phyloP scores from a whole-genome alignment of 2,888 invertebrate genomes.

The Aphodius sticticus region DNA sequence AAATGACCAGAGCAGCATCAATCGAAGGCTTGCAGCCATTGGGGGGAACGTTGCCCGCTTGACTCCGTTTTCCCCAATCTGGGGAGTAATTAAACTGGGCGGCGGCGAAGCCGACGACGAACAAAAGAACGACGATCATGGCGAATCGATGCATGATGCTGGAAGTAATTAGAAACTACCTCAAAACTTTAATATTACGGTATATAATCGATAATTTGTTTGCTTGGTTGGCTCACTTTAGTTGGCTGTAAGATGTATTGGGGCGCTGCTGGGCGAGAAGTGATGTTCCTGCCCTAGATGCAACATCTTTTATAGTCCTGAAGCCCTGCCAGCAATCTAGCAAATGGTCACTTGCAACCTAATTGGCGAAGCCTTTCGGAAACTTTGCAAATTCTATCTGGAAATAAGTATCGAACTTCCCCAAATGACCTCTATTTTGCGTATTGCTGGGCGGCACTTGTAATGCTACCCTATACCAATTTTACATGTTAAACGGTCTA shows the following conservation, averaged over 20 bases:
- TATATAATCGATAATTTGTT: neutral
- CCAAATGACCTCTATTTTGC: conserved; percentile 11
- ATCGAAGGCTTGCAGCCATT: conserved; percentile 32
- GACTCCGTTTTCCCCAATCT: conserved; percentile 34
- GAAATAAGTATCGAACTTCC: too few species aligned
- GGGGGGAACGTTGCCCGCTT: neutral
- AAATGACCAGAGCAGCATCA: conserved; percentile 28
- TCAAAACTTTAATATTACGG: too few species aligned
- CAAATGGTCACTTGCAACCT: conserved; percentile 21
- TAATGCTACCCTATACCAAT: too few species aligned
- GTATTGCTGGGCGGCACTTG: neutral
- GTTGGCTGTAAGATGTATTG: too few species aligned
- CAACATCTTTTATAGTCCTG: conserved; percentile 25
- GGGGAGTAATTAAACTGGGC: conserved; percentile 34
- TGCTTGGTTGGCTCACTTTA: neutral
- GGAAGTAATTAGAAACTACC: too few species aligned
- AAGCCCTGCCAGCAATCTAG: conserved; percentile 21
- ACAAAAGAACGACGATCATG: conserved; percentile 18
- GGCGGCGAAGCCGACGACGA: conserved; percentile 16
- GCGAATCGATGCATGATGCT: conserved; percentile 28
- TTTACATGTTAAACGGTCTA: too few species aligned
- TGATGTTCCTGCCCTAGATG: neutral
- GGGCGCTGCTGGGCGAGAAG: neutral
- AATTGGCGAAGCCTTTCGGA: conserved; percentile 30
- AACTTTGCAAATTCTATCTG: conserved; percentile 24